Conservation (phyloP, 2,113 vertebrate genomes). For the Psophia crepitans region DNA sequence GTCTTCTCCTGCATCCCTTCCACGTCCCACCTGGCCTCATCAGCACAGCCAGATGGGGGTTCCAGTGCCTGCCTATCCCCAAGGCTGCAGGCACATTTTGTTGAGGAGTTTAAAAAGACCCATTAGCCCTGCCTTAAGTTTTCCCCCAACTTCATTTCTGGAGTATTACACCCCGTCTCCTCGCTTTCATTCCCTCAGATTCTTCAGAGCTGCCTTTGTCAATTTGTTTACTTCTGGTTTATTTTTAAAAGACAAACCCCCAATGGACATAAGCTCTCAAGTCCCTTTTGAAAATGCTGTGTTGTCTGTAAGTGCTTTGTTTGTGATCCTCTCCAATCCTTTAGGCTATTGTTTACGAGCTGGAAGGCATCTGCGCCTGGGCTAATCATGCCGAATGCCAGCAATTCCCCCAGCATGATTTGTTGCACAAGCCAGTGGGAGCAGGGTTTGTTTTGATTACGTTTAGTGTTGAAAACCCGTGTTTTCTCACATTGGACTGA, state of each 20-base stretch:
- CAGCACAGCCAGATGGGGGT: neutral
- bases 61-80: neutral
- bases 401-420: conserved; percentile 58
- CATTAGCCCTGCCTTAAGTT: neutral
- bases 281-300: conserved; percentile 48
- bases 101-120: neutral
- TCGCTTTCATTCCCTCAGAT: neutral
- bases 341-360: conserved; percentile 63
- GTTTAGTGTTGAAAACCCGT: neutral
- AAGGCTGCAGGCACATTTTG: neutral
- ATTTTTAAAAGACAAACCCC: conserved; percentile 62
- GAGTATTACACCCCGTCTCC: neutral
- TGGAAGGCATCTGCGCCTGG: conserved; percentile 47
- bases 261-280: conserved; percentile 48
- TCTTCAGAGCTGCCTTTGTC: neutral
- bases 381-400: conserved; percentile 52
- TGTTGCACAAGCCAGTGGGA: conserved; percentile 44
- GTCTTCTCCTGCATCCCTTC: neutral
- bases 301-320: conserved; percentile 57
- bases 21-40: neutral
- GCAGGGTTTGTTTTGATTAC: conserved; percentile 47
- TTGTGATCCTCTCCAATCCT: conserved; percentile 61
- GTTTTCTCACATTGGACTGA: neutral
- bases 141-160: neutral
- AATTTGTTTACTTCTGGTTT: conserved; percentile 60